These are phyloP conservation scores for Zaprionus inermis DNA, from an alignment of 1,140 invertebrate species.

Conservation along the genomic window DNA sequence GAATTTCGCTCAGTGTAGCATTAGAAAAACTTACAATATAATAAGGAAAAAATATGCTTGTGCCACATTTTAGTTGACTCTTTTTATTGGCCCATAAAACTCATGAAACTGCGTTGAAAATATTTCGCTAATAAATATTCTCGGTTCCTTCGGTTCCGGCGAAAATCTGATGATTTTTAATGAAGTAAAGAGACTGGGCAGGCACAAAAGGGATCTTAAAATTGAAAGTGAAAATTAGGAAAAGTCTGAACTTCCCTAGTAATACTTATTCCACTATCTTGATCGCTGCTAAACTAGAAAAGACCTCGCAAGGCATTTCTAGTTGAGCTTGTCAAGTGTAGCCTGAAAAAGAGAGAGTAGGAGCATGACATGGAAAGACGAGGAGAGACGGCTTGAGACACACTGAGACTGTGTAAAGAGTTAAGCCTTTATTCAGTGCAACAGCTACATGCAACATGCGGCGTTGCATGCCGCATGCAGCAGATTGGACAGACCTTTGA, in stretches of 20 bases:
- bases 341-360: background rate
- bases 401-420: background rate
- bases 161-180: too few species aligned
- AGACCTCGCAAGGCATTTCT: background rate
- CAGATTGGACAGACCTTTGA: conserved; percentile 25
- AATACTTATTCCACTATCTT: too few species aligned
- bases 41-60: background rate
- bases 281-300: background rate
- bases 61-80: background rate
- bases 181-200: too few species aligned
- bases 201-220: too few species aligned
- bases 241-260: too few species aligned
- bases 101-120: background rate
- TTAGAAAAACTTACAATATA: background rate
- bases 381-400: background rate
- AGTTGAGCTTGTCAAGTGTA: background rate
- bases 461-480: conserved; percentile 31
- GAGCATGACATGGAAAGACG: background rate
- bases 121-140: background rate
- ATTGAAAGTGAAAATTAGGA: too few species aligned
- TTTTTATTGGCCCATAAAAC: background rate
- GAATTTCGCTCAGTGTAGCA: background rate
- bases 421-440: conserved; percentile 27
- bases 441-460: conserved; percentile 24
- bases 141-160: too few species aligned